phyloP scores from a whole-genome alignment of 2,797 vertebrate genomes.

The Phataginus tricuspis region DNA sequence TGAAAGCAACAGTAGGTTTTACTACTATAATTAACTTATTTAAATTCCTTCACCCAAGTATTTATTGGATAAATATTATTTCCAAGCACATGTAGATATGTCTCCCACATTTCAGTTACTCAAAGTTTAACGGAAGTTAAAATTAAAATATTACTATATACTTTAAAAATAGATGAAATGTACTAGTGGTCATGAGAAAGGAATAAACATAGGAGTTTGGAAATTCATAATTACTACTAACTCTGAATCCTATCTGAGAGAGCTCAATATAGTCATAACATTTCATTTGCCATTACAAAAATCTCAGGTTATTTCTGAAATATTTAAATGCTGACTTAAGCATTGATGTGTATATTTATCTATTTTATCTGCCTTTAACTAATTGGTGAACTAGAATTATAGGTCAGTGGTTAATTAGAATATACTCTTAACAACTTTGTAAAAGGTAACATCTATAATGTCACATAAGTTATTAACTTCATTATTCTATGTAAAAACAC shows the following conservation, averaged over 20 bases:
- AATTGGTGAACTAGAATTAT: neutral
- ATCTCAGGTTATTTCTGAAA: neutral
- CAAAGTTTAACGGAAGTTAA: neutral
- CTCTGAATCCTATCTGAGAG: neutral
- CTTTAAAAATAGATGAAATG: neutral
- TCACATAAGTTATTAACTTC: neutral
- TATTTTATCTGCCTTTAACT: neutral
- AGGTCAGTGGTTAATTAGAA: neutral
- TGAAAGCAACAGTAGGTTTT: neutral
- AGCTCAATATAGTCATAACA: neutral
- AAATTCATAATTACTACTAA: neutral
- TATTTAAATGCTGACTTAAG: neutral
- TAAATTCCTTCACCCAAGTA: neutral
- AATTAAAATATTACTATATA: neutral
- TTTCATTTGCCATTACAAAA: neutral
- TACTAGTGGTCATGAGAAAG: neutral
- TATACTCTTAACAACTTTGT: neutral
- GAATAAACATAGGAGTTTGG: neutral
- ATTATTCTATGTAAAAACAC: neutral
- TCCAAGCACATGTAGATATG: neutral
- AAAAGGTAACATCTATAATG: neutral
- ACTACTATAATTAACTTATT: neutral
- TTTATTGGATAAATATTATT: neutral
- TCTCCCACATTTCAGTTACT: neutral
- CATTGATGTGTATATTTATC: neutral